Evolutionary conservation across 2,113 vertebrate genomes (phyloP).

Genomic region (Notechis scutatus): DNA sequence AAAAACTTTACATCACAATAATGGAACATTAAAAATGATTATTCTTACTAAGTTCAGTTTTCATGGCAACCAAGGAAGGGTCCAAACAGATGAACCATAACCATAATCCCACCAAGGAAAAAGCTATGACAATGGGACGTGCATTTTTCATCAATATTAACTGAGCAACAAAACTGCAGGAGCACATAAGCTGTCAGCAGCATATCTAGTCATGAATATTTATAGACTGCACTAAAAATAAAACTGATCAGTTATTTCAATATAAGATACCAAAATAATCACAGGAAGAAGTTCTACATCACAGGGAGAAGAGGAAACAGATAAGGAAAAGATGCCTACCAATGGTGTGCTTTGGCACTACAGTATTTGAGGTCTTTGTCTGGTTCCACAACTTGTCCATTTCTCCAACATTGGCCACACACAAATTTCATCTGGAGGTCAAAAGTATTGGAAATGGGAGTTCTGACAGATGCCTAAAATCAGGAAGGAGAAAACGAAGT

Average conservation of each 20-base stretch:
- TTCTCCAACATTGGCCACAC: slow-evolving; percentile 87
- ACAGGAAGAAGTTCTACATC: slow-evolving; percentile 7
- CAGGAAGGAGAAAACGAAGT: background rate
- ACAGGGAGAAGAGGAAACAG: background rate
- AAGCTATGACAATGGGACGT: background rate
- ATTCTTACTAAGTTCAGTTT: background rate
- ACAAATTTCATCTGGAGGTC: slow-evolving; percentile 90
- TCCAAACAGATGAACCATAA: background rate
- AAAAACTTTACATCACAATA: background rate
- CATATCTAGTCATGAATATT: background rate
- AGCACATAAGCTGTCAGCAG: background rate
- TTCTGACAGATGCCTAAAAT: slow-evolving; percentile 58
- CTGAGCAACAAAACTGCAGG: background rate
- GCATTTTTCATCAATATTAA: background rate
- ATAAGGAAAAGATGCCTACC: slow-evolving; percentile 67
- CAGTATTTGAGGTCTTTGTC: slow-evolving; percentile 90
- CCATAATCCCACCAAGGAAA: background rate
- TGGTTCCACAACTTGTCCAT: slow-evolving; percentile 81
- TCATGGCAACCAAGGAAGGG: background rate
- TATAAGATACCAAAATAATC: background rate
- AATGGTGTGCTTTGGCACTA: slow-evolving; percentile 86
- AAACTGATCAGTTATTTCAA: rapidly evolving
- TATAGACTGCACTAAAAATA: background rate
- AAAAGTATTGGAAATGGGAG: slow-evolving; percentile 67
- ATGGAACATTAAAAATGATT: background rate